phyloP scores from a whole-genome alignment of 2,888 invertebrate genomes.

The Plagodis pulveraria region DNA sequence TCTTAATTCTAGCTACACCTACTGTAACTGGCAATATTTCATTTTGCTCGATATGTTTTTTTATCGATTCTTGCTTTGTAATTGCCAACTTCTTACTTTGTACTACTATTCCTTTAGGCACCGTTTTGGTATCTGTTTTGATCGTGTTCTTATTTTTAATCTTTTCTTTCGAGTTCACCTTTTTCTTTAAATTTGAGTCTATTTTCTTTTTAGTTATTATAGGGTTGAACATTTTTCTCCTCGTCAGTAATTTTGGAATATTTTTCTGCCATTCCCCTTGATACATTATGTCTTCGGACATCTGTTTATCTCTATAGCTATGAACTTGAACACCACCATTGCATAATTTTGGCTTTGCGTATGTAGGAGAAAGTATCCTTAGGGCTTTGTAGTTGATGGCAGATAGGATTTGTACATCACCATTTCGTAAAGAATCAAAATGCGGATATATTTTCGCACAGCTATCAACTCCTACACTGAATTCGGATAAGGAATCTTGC shows the following conservation, averaged over 20 bases:
- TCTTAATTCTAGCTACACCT: constrained; percentile 13
- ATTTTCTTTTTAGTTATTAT: constrained; percentile 37
- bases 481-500: constrained; percentile 50
- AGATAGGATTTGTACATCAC: constrained; percentile 13
- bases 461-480: constrained; percentile 36
- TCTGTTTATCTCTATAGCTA: constrained; percentile 65
- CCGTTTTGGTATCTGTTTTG: neutral
- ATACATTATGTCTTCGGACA: constrained; percentile 69
- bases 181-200: constrained; percentile 40
- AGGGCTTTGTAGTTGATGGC: constrained; percentile 6
- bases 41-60: constrained; percentile 2
- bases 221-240: constrained; percentile 44
- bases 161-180: constrained; percentile 37
- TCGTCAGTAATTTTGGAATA: constrained; percentile 43
- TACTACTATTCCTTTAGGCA: neutral
- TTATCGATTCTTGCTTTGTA: neutral
- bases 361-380: constrained; percentile 29
- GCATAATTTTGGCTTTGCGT: constrained; percentile 50
- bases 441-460: constrained; percentile 6
- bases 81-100: neutral
- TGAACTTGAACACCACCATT: constrained; percentile 71
- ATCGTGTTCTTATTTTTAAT: constrained; percentile 3
- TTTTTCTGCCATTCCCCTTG: constrained; percentile 72
- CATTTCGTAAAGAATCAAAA: constrained; percentile 4
- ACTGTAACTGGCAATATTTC: constrained; percentile 1